These are phyloP conservation scores for Muscicapa adusta DNA, from an alignment of 2,113 vertebrate genomes.

Conservation along the genomic window DNA sequence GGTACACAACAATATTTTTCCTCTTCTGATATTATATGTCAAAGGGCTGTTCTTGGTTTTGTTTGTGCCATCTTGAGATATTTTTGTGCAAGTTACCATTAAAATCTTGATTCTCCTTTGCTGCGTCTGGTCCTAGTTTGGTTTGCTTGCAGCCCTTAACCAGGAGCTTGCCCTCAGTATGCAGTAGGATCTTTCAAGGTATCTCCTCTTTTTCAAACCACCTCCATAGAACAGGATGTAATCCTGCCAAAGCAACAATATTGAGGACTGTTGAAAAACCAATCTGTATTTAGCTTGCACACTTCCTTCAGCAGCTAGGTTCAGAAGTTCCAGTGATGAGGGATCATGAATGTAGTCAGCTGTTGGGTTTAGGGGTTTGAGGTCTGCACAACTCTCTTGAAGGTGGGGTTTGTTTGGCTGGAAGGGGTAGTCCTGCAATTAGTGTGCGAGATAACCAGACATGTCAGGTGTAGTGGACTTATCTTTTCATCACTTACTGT, in stretches of 20 bases:
- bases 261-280: background rate
- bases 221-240: background rate
- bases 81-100: background rate
- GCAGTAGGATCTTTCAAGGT: background rate
- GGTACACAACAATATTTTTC: background rate
- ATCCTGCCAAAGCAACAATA: background rate
- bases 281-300: accelerated
- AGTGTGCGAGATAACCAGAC: background rate
- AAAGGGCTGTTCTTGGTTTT: background rate
- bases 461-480: background rate
- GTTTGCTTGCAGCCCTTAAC: background rate
- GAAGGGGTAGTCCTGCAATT: background rate
- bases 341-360: background rate
- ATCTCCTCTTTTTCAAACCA: background rate
- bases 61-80: background rate
- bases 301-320: background rate
- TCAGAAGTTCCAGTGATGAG: background rate
- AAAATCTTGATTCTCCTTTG: background rate
- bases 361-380: background rate
- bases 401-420: background rate
- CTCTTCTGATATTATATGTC: background rate
- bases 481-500: background rate
- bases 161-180: background rate
- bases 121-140: accelerated
- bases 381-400: background rate